These are phyloP conservation scores for Eumaeus atala DNA, from an alignment of 1,140 invertebrate genomes.

Conservation along the genomic window DNA sequence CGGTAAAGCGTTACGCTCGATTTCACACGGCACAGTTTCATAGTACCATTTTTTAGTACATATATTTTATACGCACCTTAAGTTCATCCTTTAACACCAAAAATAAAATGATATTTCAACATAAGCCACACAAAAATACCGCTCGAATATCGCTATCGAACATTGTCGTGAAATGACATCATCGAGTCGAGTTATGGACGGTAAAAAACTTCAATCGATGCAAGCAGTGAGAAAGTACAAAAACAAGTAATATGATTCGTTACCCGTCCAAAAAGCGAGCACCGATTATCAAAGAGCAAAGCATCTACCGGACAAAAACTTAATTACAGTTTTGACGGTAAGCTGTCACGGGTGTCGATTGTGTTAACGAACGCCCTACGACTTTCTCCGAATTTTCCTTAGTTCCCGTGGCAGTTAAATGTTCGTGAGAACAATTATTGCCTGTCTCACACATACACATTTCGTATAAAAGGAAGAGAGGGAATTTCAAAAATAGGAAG, in stretches of 20 bases:
- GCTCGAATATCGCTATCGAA: neutral
- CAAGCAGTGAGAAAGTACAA: slow-evolving; percentile 6
- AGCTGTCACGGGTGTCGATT: slow-evolving; percentile 2
- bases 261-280: slow-evolving; percentile 14
- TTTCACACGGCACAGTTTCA: too few species aligned
- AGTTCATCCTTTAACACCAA: too few species aligned
- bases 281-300: slow-evolving; percentile 16
- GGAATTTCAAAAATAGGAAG: too few species aligned
- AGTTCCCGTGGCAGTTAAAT: neutral
- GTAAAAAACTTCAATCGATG: neutral
- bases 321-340: slow-evolving; percentile 9
- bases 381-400: slow-evolving; percentile 8
- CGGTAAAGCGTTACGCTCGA: too few species aligned
- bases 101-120: too few species aligned
- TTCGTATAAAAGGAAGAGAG: too few species aligned
- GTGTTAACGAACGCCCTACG: neutral
- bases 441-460: too few species aligned
- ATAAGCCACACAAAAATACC: too few species aligned
- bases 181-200: neutral
- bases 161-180: slow-evolving; percentile 2
- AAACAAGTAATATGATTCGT: slow-evolving; percentile 15
- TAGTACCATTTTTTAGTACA: too few species aligned
- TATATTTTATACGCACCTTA: too few species aligned
- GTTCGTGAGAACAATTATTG: slow-evolving; percentile 1
- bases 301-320: slow-evolving; percentile 1